Base-by-base conservation (phyloP, 1,140 invertebrate genomes). In the Pinna nobilis region DNA sequence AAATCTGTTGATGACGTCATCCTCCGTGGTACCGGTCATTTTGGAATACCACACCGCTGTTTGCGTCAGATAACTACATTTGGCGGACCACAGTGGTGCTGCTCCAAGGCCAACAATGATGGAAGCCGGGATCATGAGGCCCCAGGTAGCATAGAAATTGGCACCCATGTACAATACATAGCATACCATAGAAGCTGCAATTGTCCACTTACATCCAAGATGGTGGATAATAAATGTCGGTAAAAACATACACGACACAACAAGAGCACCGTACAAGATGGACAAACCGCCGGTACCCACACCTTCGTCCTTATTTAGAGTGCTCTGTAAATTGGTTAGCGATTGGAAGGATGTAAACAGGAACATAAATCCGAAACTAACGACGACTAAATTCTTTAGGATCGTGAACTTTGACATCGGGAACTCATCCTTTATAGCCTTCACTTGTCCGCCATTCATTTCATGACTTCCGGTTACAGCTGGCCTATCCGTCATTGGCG, bases 11-110 rank as follows among this genome's bases (percentile, higher is more conserved):
- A 98, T 95, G 76, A 98, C 95, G 6, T 94, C 94, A 86, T 98
- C 96, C 6, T 94, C 93, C 0, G 94, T 91, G 82, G 97, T 82
- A 1, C 82, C 79, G 1, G 87, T 90, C 25, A 90, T 65, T 35
- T 84, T 80, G 1, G 91, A 84, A 70, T 91, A 91, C 74, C 97
- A 94, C 49, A 95, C 94, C 23, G 95, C 96, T 6, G 94, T 95
- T 81, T 98, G 95, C 0, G 97, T 98, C 6, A 99, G 90, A 85
- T 99, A 99, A 0, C 95, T 96, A 59, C 96, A 97, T 88, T 98
- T 96, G 3, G 97, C 95, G 0, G 96, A 95, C 97, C 97, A 99
- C 92, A 98, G 94, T 41, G 96, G 97, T 0, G 97, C 96, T 1
- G 96, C 97, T 0, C 96, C 96, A 28, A 98, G 89, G 75, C 97